Base-by-base conservation (phyloP, 2,113 vertebrate species). In the Engraulis encrasicolus region DNA sequence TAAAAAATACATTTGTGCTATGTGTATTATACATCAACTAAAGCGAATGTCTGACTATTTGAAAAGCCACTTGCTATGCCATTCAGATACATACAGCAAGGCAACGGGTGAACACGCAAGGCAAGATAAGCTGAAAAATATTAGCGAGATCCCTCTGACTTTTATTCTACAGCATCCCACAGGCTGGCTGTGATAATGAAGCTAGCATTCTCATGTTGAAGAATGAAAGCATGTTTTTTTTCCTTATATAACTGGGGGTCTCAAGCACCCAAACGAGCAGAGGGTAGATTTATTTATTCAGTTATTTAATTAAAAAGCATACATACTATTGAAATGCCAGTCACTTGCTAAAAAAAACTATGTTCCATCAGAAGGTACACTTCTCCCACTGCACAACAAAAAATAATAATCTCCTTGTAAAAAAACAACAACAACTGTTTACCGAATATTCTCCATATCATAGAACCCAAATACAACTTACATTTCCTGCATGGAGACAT, bases 321-420 rank as follows among this genome's bases (percentile, higher is more conserved):
- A 84, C 83, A 84, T 83, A n/a, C 83, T 83, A 87, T 87, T 87
- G 78, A 86, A 86, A 48, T 78, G 79, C 45, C 90, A 85, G 79
- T 83, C 80, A 74, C 31, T 74, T 15, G 83, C 80, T 34, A 74
- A 82, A 50, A 81, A 80, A 91, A 88, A 92, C 78, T 74, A 90
- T 80, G 66, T 86, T 82, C 85, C 84, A 86, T 87, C 79, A 31
- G 66, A 80, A 89, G 80, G 83, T 79, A 85, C 71, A 86, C 61
- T 85, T 83, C 83, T 90, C 90, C 87, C 93, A 91, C 93, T 90
- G 79, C 87, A 89, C 93, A 93, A 89, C 86, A 92, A 93, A 93
- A 92, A 93, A 92, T 93, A 84, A 92, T 95, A 95, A 34, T 91
- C 91, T 91, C 88, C 93, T 93, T 93, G 94, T 95, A 96, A 96